A percentile compares a stretch with the other conserved stretches of the same genome.
phyloP scores from a whole-genome alignment of 1,140 invertebrate species.

The Eriocheir sinensis region DNA sequence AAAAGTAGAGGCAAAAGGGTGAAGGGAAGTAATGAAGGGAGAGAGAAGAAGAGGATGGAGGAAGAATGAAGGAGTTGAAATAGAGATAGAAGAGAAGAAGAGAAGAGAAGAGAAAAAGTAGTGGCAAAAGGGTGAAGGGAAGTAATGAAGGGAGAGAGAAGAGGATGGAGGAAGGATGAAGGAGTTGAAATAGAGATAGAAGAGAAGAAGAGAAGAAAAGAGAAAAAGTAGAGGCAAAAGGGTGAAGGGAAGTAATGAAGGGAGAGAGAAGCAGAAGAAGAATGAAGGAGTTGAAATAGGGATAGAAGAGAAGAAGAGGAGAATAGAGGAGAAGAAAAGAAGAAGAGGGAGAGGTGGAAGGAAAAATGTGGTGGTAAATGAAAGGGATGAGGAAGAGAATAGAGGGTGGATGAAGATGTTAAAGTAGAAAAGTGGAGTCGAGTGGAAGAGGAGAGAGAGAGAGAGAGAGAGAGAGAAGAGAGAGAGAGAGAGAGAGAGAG shows the following conservation, averaged over 20 bases:
- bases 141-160: neutral
- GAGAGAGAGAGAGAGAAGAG: conserved; percentile 2
- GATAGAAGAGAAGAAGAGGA: too few relatives aligned
- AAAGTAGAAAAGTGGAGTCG: neutral
- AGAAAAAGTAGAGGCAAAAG: neutral
- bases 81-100: too few relatives aligned
- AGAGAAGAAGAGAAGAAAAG: neutral
- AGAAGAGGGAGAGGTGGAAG: neutral
- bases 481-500: neutral
- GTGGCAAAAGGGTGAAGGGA: too few relatives aligned
- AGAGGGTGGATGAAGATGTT: neutral
- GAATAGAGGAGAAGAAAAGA: neutral
- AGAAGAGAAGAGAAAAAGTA: too few relatives aligned
- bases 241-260: neutral
- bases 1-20: too few relatives aligned
- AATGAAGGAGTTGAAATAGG: neutral
- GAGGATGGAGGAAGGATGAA: neutral
- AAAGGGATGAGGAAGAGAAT: neutral
- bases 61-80: too few relatives aligned
- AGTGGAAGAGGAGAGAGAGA: neutral
- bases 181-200: neutral
- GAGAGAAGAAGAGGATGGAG: too few relatives aligned
- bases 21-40: too few relatives aligned
- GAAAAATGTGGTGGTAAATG: neutral
- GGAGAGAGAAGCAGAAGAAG: conserved; percentile 4